phyloP scores from a whole-genome alignment of 2,888 invertebrate genomes.

The Frankliniella intonsa region DNA sequence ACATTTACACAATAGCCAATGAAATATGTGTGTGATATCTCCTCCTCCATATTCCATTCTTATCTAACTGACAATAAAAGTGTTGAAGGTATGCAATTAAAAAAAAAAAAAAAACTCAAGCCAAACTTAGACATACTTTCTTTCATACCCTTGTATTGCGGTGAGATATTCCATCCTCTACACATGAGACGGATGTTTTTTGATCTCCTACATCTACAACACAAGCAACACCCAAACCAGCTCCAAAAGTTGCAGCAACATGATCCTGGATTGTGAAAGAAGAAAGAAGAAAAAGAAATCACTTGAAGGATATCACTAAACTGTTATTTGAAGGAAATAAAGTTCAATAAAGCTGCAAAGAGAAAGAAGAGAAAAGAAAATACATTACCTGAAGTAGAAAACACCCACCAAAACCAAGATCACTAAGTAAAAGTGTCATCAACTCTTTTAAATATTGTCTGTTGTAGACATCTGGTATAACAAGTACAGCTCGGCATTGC shows the following conservation, averaged over 20 bases:
- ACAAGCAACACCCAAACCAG: constrained; percentile 80
- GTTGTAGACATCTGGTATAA: constrained; percentile 87
- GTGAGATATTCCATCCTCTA: constrained; percentile 93
- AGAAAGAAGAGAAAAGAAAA: constrained; percentile 29
- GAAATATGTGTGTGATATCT: constrained; percentile 84
- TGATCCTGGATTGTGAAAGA: constrained; percentile 59
- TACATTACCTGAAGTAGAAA: constrained; percentile 65
- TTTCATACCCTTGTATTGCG: constrained; percentile 67
- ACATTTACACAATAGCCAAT: constrained; percentile 82
- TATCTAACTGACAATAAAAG: neutral
- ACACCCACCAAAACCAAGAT: constrained; percentile 81
- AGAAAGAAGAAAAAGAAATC: neutral
- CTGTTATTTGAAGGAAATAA: neutral
- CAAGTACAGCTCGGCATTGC: constrained; percentile 78
- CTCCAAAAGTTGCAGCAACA: constrained; percentile 79
- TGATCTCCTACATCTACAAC: constrained; percentile 94
- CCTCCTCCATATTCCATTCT: constrained; percentile 39
- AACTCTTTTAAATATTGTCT: constrained; percentile 79
- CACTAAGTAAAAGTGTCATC: constrained; percentile 70
- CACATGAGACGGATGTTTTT: constrained; percentile 92
- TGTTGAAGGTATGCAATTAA: neutral
- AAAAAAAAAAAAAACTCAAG: neutral
- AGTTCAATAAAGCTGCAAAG: neutral
- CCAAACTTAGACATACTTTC: constrained; percentile 32
- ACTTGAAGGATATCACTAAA: neutral